Base-by-base conservation (phyloP, 2,888 invertebrate genomes). In the Orchestes rusci region DNA sequence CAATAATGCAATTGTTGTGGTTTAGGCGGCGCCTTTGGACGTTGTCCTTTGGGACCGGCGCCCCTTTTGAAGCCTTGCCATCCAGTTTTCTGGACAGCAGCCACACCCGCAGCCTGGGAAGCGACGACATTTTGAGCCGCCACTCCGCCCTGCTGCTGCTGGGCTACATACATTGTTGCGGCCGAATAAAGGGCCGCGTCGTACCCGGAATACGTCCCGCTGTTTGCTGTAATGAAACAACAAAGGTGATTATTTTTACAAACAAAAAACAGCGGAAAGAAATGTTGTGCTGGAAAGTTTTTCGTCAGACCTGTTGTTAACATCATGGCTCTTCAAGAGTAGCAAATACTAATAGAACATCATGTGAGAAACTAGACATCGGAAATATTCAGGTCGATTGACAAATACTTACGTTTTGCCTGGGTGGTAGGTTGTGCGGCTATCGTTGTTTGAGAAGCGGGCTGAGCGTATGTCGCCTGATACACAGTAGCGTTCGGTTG, bases 1-100 rank as follows among this genome's bases (percentile, higher is more conserved):
- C 97, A 99, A 71, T 96, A 99, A 70, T 95, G 95, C 53, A 96
- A 73, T 65, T 93, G 91, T 66, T 92, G 91, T 19, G 91, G 88
- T 61, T 91, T 89, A 13, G 91, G 90, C 43, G 90, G 86, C 18
- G 82, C 84, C 70, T 86, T 87, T 50, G 80, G 77, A 37, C 82
- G 74, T 65, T 78, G 77, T 1, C 45, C 48, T 17, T 37, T 44
- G 30, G 73, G 72, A 50, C 77, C 78, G 53, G 77, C 73, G 40
- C 64, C 64, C 48, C 79, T 74, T 54, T 77, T 75, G 65, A 79
- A 80, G 31, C 76, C 76, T 62, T 77, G 77, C 77, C 76, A 76
- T 55, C 74, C 73, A 56, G 71, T 71, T 4, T 41, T 33, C 16
- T 39, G 79, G 74, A 76, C 74, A 73, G 59, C 73, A 71, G 59